Evolutionary conservation across 2,113 vertebrate genomes (phyloP).

Genomic region (Emydocephalus ijimae): DNA sequence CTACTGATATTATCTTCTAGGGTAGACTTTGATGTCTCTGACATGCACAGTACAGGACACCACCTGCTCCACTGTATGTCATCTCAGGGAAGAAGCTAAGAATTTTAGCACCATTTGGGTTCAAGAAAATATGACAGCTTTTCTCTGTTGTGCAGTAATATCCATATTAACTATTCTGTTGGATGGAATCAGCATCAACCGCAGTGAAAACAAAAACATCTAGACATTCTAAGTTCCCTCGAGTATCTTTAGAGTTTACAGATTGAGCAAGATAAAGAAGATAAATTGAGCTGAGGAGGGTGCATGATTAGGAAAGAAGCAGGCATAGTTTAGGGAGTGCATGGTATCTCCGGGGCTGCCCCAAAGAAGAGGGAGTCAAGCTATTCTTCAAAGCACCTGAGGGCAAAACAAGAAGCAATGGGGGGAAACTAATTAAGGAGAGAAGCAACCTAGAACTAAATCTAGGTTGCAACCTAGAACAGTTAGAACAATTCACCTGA

Average conservation of each 20-base stretch:
- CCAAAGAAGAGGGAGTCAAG: too few species aligned
- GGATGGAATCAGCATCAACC: neutral
- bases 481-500: too few species aligned
- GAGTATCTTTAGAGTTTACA: neutral
- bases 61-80: neutral
- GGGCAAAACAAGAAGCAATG: too few species aligned
- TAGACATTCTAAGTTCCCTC: neutral
- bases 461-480: too few species aligned
- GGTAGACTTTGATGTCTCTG: neutral
- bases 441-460: too few species aligned
- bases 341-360: neutral
- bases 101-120: neutral
- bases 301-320: neutral
- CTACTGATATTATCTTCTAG: neutral
- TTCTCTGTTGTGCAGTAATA: neutral
- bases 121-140: neutral
- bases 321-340: neutral
- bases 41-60: neutral
- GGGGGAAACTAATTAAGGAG: too few species aligned
- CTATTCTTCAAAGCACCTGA: too few species aligned
- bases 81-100: neutral
- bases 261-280: neutral
- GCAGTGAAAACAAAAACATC: neutral
- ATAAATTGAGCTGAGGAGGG: neutral
- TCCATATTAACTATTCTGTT: neutral